Conservation (phyloP, 2,888 invertebrate genomes). For the Cenopis cana region DNA sequence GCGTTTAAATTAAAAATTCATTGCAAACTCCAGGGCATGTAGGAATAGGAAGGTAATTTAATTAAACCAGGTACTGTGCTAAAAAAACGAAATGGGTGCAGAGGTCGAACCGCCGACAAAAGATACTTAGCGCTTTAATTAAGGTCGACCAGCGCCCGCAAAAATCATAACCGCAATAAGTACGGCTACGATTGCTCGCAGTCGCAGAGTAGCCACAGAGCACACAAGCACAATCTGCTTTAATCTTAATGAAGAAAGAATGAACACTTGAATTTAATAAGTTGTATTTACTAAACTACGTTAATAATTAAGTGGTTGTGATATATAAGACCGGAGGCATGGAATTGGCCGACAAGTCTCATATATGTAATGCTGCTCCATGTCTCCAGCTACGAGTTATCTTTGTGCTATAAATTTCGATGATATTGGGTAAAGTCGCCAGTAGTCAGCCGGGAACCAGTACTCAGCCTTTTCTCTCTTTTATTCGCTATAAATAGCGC, state of each 20-base stretch:
- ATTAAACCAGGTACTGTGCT: constrained; percentile 50
- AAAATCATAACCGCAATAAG: constrained; percentile 49
- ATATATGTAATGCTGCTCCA: too few species aligned
- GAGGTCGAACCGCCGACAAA: constrained; percentile 45
- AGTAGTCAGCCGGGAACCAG: too few species aligned
- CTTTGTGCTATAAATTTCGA: too few species aligned
- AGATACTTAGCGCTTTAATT: constrained; percentile 58
- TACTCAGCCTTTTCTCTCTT: too few species aligned
- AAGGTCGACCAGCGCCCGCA: constrained; percentile 49
- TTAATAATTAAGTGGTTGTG: too few species aligned
- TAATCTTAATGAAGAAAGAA: neutral
- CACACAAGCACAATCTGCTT: neutral
- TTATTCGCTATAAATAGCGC: too few species aligned
- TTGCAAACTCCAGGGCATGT: constrained; percentile 44
- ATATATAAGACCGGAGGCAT: too few species aligned
- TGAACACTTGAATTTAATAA: neutral
- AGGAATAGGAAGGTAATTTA: constrained; percentile 50
- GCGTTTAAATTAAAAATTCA: constrained; percentile 46
- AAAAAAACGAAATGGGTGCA: constrained; percentile 47
- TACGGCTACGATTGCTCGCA: constrained; percentile 22
- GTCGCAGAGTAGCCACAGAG: neutral
- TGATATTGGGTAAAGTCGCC: too few species aligned
- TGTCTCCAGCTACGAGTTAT: too few species aligned
- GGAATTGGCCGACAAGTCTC: too few species aligned
- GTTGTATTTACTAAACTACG: too few species aligned